phyloP scores from a whole-genome alignment of 2,797 vertebrate species.

The Pseudopleuronectes americanus region DNA sequence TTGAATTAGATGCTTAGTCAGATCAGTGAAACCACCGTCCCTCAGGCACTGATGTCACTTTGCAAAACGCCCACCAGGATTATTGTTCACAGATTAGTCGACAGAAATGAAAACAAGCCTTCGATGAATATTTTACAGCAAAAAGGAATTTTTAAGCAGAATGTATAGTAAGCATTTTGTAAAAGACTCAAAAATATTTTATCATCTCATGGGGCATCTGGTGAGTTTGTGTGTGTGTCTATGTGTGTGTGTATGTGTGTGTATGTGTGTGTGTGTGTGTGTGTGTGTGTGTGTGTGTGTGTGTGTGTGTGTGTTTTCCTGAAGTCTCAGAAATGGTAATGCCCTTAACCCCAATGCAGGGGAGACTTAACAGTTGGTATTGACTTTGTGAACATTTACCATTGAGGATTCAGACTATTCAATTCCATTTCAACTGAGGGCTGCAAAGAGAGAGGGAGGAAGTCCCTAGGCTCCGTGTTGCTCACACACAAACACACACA shows the following conservation, averaged over 20 bases:
- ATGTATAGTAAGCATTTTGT: slow-evolving; percentile 75
- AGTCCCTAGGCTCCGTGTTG: slow-evolving; percentile 78
- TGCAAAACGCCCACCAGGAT: slow-evolving; percentile 59
- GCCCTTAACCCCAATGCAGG: slow-evolving; percentile 74
- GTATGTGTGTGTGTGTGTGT: slow-evolving; percentile 2
- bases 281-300: slow-evolving; percentile 38
- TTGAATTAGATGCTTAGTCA: slow-evolving; percentile 52
- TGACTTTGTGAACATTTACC: slow-evolving; percentile 80
- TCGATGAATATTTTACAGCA: slow-evolving; percentile 58
- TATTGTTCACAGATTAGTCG: slow-evolving; percentile 74
- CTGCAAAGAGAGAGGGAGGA: slow-evolving; percentile 76
- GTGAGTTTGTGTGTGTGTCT: slow-evolving; percentile 34
- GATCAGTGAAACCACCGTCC: slow-evolving; percentile 61
- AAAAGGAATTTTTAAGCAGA: slow-evolving; percentile 73
- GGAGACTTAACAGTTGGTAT: slow-evolving; percentile 78
- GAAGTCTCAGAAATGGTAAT: slow-evolving; percentile 79
- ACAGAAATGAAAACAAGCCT: slow-evolving; percentile 75
- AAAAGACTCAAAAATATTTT: slow-evolving; percentile 74
- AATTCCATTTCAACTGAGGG: slow-evolving; percentile 84
- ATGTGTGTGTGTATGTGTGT: slow-evolving; percentile 28
- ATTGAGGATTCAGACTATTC: slow-evolving; percentile 82
- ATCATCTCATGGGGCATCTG: slow-evolving; percentile 74
- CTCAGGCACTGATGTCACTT: slow-evolving; percentile 68
- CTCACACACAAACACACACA: slow-evolving; percentile 53
- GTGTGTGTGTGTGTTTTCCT: slow-evolving; percentile 65